These are phyloP conservation scores for Acrobasis suavella DNA, from an alignment of 2,888 invertebrate genomes.

Conservation along the genomic window DNA sequence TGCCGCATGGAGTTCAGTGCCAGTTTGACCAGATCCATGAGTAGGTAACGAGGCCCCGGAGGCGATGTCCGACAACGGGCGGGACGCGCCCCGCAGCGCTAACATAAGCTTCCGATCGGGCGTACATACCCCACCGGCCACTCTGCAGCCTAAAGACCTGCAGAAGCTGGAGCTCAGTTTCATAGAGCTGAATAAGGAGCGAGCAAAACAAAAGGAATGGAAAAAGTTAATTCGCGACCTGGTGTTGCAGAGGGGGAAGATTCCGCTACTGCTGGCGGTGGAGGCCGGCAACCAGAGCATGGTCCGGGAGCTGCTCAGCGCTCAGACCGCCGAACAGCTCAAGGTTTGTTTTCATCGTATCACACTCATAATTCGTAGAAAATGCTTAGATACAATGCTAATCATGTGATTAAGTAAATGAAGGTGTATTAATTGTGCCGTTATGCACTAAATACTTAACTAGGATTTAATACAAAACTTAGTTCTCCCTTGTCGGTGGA, in stretches of 20 bases:
- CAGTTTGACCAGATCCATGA: conserved; percentile 38
- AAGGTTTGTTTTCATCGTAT: conserved; percentile 73
- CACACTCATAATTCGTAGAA: no score
- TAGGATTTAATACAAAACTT: no score
- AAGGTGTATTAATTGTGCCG: no score
- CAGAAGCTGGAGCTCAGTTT: conserved; percentile 77
- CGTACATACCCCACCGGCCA: conserved; percentile 60
- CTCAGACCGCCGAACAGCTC: conserved; percentile 94
- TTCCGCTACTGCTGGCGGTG: conserved; percentile 95
- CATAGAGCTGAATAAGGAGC: conserved; percentile 78
- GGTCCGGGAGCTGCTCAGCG: conserved; percentile 94
- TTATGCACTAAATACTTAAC: no score
- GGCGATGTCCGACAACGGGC: conserved; percentile 54
- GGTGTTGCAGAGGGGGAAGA: conserved; percentile 92
- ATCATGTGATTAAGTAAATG: no score
- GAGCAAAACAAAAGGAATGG: conserved; percentile 79
- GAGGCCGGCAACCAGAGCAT: conserved; percentile 98
- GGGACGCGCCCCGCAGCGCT: conserved; percentile 60
- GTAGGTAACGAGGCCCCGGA: conserved; percentile 28
- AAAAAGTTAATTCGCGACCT: conserved; percentile 82
- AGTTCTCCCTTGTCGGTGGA: no score
- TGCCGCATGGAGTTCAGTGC: conserved; percentile 56
- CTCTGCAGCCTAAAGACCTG: conserved; percentile 61
- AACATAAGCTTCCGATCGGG: conserved; percentile 49
- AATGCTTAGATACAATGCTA: no score